phyloP scores from a whole-genome alignment of 1,140 invertebrate genomes.

The Sarcophaga peregrina region DNA sequence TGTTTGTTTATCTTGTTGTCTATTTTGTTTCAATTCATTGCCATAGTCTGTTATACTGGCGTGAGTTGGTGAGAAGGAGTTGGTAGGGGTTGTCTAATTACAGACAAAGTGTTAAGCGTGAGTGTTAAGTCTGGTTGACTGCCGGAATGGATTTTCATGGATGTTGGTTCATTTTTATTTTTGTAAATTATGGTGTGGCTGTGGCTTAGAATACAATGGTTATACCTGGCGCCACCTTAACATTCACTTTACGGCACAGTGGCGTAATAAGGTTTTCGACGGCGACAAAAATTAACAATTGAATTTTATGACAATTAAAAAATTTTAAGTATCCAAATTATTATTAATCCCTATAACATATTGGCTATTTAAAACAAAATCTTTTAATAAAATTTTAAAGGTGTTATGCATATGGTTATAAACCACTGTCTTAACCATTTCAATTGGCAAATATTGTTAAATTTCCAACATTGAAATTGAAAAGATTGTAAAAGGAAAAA shows the following conservation, averaged over 20 bases:
- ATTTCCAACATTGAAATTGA: background rate
- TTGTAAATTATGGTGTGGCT: background rate
- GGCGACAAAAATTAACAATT: too few species aligned
- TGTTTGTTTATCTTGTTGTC: background rate
- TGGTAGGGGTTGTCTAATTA: background rate
- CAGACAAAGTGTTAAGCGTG: constrained; percentile 31
- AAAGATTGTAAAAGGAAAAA: background rate
- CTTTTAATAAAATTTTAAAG: too few species aligned
- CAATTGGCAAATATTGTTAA: background rate
- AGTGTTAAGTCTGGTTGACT: constrained; percentile 23
- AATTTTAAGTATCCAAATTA: too few species aligned
- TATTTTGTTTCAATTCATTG: too few species aligned
- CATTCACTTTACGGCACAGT: background rate
- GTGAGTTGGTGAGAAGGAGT: background rate
- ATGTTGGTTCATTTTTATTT: background rate
- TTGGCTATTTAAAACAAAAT: too few species aligned
- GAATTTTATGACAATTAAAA: too few species aligned
- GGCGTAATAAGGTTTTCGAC: background rate
- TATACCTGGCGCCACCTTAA: background rate
- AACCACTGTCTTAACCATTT: background rate
- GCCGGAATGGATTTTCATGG: background rate
- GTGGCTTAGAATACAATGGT: background rate
- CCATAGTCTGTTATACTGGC: background rate
- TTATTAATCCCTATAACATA: too few species aligned
- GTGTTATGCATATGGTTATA: too few species aligned